A percentile compares a stretch with the other conserved stretches of the same genome.
These are phyloP conservation scores for chimpanzee (Pan troglodytes) DNA, from an alignment of 2,113 vertebrate genomes.

Conservation along the genomic window NHGRI_mPanTro3-v2.1_pri NC_072417.2:32922001-32922500, in stretches of 20 bases:
- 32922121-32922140: not conserved
- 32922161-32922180: not conserved
- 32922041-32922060: not conserved
- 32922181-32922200: not conserved
- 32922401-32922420: not conserved
- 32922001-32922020: not conserved
- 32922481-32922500: not conserved
- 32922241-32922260: not conserved
- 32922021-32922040: not conserved
- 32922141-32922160: not conserved
- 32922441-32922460: not conserved
- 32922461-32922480: not conserved
- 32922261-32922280: not conserved
- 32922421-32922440: not conserved
- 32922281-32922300: not conserved
- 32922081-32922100: not conserved
- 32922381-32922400: not conserved
- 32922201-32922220: not conserved
- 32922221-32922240: not conserved
- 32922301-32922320: not conserved
- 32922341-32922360: not conserved
- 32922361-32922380: not conserved
- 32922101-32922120: not conserved
- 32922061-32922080: not conserved
- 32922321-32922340: not conserved